A percentile compares a stretch with the other conserved stretches of the same genome.
phyloP scores from a whole-genome alignment of 2,888 invertebrate genomes.

The Scaeva pyrastri region DNA sequence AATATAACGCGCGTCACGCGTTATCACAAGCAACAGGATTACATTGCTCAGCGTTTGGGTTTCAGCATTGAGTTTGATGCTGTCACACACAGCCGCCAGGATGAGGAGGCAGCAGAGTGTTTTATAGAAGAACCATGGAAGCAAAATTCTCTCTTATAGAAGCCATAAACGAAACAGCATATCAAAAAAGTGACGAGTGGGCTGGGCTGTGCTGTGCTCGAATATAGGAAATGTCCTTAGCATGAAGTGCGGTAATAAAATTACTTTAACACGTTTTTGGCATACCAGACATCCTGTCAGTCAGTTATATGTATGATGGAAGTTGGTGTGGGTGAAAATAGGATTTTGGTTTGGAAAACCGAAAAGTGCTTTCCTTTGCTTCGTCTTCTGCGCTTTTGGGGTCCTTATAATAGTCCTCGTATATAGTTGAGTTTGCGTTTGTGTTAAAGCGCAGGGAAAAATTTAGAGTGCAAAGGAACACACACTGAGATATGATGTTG shows the following conservation, averaged over 20 bases:
- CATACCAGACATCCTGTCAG: slow-evolving; percentile 58
- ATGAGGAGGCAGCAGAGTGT: neutral
- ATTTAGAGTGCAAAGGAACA: slow-evolving; percentile 50
- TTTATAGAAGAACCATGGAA: neutral
- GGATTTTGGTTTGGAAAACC: slow-evolving; percentile 48
- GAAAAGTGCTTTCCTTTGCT: slow-evolving; percentile 26
- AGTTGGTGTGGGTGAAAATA: slow-evolving; percentile 22
- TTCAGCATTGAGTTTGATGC: neutral
- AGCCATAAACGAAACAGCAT: slow-evolving; percentile 59
- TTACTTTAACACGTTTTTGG: slow-evolving; percentile 68
- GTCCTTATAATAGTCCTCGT: neutral
- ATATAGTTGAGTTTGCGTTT: neutral
- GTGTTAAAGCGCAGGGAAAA: neutral
- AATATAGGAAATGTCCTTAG: slow-evolving; percentile 47
- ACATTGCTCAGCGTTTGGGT: slow-evolving; percentile 5
- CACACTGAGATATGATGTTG: neutral
- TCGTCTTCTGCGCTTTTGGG: neutral
- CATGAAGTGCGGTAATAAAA: slow-evolving; percentile 71
- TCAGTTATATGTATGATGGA: slow-evolving; percentile 34
- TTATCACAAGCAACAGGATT: slow-evolving; percentile 45
- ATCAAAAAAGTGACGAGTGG: slow-evolving; percentile 43
- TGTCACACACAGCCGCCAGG: neutral
- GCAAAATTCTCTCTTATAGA: slow-evolving; percentile 25
- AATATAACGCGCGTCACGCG: slow-evolving; percentile 45
- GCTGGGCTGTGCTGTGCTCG: slow-evolving; percentile 3